phyloP scores from a whole-genome alignment of 2,888 invertebrate genomes.

The Capitulum mitella region DNA sequence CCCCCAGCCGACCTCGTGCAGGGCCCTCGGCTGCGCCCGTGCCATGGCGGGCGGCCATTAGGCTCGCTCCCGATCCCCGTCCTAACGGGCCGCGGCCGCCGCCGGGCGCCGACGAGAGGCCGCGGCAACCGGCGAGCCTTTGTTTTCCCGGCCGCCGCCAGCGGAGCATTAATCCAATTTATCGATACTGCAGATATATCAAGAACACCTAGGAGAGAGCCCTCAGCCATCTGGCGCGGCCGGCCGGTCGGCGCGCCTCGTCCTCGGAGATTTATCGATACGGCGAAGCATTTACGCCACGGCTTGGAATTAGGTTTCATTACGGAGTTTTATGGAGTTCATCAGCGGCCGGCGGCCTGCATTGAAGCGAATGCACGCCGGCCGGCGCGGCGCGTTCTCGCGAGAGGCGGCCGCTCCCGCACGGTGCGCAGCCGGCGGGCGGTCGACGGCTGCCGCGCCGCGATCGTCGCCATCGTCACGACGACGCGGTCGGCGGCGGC shows the following conservation, averaged over 20 bases:
- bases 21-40: neutral
- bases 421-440: no score
- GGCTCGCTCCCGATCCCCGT: neutral
- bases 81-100: neutral
- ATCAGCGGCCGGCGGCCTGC: neutral
- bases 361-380: neutral
- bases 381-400: neutral
- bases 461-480: no score
- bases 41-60: neutral
- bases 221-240: neutral
- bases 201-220: neutral
- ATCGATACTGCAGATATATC: slow-evolving; percentile 6
- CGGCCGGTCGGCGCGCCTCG: neutral
- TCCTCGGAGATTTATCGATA: neutral
- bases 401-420: no score
- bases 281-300: neutral
- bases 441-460: no score
- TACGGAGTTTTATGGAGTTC: neutral
- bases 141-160: neutral
- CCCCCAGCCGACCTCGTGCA: no score
- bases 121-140: neutral
- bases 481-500: no score
- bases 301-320: neutral
- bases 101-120: neutral
- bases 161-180: neutral